Conservation (phyloP, 2,888 invertebrate genomes). For the Trissoscelio sp. region DNA sequence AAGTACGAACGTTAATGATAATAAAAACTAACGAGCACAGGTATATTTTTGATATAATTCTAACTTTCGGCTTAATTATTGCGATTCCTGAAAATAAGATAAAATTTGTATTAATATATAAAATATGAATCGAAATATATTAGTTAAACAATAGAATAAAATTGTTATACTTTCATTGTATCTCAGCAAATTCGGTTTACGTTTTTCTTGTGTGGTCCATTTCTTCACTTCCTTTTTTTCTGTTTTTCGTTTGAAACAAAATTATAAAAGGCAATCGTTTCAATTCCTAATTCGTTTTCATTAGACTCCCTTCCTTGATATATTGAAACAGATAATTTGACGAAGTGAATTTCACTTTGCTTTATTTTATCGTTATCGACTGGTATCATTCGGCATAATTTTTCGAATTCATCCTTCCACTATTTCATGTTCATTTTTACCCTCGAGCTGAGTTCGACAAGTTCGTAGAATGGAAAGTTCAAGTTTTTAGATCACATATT, state of each 20-base stretch:
- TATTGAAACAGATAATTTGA: constrained; percentile 31
- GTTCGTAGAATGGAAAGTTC: constrained; percentile 10
- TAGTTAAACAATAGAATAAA: too few relatives aligned
- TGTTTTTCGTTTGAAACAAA: neutral
- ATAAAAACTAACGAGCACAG: too few relatives aligned
- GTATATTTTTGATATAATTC: too few relatives aligned
- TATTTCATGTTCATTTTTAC: constrained; percentile 27
- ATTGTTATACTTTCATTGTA: too few relatives aligned
- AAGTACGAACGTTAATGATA: too few relatives aligned
- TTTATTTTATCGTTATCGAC: constrained; percentile 36
- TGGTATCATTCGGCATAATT: constrained; percentile 29
- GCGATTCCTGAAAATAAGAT: too few relatives aligned
- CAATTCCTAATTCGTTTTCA: constrained; percentile 12
- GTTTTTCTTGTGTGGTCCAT: neutral
- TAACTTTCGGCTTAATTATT: too few relatives aligned
- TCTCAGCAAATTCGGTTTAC: neutral
- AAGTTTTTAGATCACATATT: constrained; percentile 2
- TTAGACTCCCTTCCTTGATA: neutral
- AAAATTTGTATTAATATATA: too few relatives aligned
- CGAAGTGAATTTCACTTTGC: constrained; percentile 23
- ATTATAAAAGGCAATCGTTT: constrained; percentile 23
- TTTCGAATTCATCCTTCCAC: constrained; percentile 21
- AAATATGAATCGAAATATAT: too few relatives aligned
- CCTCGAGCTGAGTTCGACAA: constrained; percentile 10
- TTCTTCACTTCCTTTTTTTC: neutral